Evolutionary conservation across 1,140 invertebrate species (phyloP).

Genomic region (Amyelois transitella): DNA sequence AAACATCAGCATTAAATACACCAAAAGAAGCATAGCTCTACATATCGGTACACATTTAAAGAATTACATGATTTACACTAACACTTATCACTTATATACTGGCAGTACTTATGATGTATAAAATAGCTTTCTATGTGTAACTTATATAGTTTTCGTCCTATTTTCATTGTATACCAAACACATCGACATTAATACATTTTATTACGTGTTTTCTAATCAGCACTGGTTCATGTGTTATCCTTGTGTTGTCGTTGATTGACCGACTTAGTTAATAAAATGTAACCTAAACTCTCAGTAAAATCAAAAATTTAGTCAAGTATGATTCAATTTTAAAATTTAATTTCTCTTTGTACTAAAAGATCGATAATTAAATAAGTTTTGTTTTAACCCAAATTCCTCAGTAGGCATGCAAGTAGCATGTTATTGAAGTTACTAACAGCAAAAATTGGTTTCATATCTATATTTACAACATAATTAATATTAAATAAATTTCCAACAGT

Average conservation of each 20-base stretch:
- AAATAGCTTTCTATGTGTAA: background rate
- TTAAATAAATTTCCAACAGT: conserved; percentile 39
- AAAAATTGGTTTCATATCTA: no score
- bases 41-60: conserved; percentile 44
- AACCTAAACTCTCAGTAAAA: no score
- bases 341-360: background rate
- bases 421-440: conserved; percentile 8
- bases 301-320: no score
- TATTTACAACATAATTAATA: no score
- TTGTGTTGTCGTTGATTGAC: background rate
- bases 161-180: background rate
- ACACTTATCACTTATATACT: conserved; percentile 4
- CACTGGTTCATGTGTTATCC: background rate
- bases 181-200: background rate
- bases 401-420: conserved; percentile 20
- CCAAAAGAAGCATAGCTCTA: conserved; percentile 39
- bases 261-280: background rate
- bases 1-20: conserved; percentile 41
- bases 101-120: background rate
- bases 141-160: background rate
- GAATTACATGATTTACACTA: conserved; percentile 15
- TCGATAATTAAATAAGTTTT: background rate
- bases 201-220: background rate
- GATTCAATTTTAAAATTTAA: no score
- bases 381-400: background rate